A percentile compares a stretch with the other conserved stretches of the same genome.
Evolutionary conservation across 2,113 vertebrate genomes (phyloP).

Genomic region (Ammodytes dubius): DNA sequence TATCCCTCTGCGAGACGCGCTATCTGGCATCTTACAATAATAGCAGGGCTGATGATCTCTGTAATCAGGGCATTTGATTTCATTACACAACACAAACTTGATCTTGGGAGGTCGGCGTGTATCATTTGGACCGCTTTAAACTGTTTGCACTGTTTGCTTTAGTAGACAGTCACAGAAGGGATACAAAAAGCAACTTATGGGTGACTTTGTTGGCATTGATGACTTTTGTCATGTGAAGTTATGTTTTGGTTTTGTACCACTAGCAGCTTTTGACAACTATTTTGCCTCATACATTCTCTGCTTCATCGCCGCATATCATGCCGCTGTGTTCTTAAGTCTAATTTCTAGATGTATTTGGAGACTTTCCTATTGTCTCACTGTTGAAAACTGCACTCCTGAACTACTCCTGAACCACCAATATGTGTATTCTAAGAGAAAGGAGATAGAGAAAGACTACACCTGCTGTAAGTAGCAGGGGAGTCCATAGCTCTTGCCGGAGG

Average conservation of each 20-base stretch:
- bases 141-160: slow-evolving; percentile 15
- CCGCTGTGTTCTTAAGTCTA: slow-evolving; percentile 1
- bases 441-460: slow-evolving; percentile 47
- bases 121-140: slow-evolving; percentile 7
- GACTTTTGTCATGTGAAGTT: too few species aligned
- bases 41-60: slow-evolving; percentile 56
- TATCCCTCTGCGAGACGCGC: slow-evolving; percentile 37
- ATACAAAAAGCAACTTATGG: slow-evolving; percentile 8
- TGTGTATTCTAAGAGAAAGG: slow-evolving; percentile 38
- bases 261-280: not conserved
- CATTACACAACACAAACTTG: slow-evolving; percentile 18
- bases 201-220: slow-evolving; percentile 12
- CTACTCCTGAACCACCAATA: slow-evolving; percentile 26
- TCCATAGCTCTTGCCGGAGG: slow-evolving; percentile 34
- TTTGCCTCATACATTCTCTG: slow-evolving; percentile 26
- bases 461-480: slow-evolving; percentile 45
- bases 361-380: slow-evolving; percentile 15
- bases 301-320: slow-evolving; percentile 16
- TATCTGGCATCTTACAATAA: slow-evolving; percentile 63
- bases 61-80: slow-evolving; percentile 42
- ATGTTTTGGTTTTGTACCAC: not conserved
- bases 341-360: slow-evolving; percentile 19
- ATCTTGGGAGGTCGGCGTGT: slow-evolving; percentile 38
- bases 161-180: not conserved
- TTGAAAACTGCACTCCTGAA: slow-evolving; percentile 21